A percentile compares a stretch with the other conserved stretches of the same genome.
Conservation (phyloP, 2,797 vertebrate genomes). For the Benthosema pterotum region DNA sequence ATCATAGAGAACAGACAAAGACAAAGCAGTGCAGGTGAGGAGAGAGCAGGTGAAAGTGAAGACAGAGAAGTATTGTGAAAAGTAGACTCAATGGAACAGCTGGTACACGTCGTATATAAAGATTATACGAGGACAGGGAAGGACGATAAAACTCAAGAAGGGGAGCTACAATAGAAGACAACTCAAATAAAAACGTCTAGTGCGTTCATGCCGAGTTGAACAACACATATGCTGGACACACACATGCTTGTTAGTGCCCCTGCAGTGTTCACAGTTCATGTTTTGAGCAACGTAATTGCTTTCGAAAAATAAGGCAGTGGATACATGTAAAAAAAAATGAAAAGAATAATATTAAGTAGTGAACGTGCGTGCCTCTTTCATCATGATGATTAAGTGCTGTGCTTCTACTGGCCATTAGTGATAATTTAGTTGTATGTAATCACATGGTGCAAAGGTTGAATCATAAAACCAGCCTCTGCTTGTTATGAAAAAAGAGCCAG, state of each 20-base stretch:
- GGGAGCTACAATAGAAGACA: not conserved
- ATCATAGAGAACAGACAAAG: not conserved
- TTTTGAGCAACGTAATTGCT: too few species aligned
- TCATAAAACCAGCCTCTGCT: not conserved
- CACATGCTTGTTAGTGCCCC: too few species aligned
- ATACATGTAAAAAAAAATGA: not conserved
- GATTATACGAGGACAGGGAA: not conserved
- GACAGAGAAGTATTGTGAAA: not conserved
- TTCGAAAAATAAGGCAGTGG: not conserved
- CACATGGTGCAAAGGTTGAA: not conserved
- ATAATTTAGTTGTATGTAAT: slow-evolving; percentile 1
- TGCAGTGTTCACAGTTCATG: too few species aligned
- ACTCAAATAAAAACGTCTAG: too few species aligned
- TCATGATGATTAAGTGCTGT: not conserved
- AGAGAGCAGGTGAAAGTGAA: slow-evolving; percentile 1
- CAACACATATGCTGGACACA: too few species aligned
- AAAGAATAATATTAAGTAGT: not conserved
- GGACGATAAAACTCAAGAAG: not conserved
- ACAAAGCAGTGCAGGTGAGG: not conserved
- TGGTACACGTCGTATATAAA: too few species aligned
- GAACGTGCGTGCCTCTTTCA: not conserved
- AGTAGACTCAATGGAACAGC: not conserved
- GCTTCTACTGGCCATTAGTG: too few species aligned
- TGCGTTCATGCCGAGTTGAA: too few species aligned
- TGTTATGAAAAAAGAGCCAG: not conserved